Evolutionary conservation across 2,113 vertebrate genomes (phyloP), one percentile per base, ranked within the genome.

Genomic region (Pangasianodon hypophthalmus): DNA sequence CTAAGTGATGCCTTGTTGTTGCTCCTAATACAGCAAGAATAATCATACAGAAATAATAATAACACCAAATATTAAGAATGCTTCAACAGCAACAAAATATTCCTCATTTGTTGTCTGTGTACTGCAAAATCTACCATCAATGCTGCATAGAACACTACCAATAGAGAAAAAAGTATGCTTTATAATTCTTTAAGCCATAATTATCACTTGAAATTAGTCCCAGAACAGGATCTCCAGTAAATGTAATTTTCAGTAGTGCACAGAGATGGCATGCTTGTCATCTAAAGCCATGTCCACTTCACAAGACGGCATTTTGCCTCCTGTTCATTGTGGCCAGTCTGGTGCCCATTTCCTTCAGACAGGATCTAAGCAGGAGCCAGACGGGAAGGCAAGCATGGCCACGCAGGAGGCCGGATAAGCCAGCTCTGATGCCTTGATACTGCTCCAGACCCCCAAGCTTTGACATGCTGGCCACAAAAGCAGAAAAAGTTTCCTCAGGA

Each of bases 381-480:
- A 95, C 91, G 92, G 93, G 93, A 91, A 90, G 93, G 92, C 91
- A 91, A 92, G 91, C 93, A 87, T 86, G 90, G 93, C 94, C 91
- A 93, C 93, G 93, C 93, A 94, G 93, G 94, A 94, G 95, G 94
- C 93, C 94, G 92, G 94, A 95, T 92, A 92, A 95, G 95, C 92
- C 93, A 93, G 93, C 93, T 92, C 92, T 91, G 90, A 88, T 92
- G 89, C 87, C 91, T 92, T 91, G 92, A 92, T 91, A 92, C 90
- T 88, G 92, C 92, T 92, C 92, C 92, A 92, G 91, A 91, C 87
- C 87, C 92, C 89, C 90, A 92, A 91, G 89, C 90, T 85, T 84
- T 91, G 91, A 90, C 87, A 90, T 88, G 64, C 89, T 91, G 90
- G 89, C 92, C 87, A 90, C 79, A 87, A 86, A 88, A 80, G 56